These are phyloP conservation scores for Zele albiditarsus DNA, from an alignment of 2,888 invertebrate genomes.

Conservation along the genomic window DNA sequence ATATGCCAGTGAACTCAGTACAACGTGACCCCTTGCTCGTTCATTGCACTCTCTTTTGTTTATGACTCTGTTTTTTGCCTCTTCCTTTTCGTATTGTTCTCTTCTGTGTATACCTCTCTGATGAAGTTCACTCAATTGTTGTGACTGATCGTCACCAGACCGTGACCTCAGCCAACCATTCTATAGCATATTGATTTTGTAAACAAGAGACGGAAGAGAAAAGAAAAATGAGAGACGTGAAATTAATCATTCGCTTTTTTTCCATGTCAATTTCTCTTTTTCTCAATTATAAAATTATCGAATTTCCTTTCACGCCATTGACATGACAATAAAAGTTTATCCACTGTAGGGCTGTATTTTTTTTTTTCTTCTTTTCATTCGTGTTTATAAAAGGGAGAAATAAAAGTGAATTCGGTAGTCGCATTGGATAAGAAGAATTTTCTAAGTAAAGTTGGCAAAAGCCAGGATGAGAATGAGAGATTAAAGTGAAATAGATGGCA, in stretches of 20 bases:
- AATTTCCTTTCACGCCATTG: neutral
- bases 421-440: neutral
- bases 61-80: slow-evolving; percentile 15
- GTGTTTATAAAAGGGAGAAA: neutral
- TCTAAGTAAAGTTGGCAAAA: neutral
- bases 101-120: neutral
- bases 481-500: slow-evolving; percentile 25
- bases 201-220: neutral
- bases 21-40: slow-evolving; percentile 38
- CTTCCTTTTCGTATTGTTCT: neutral
- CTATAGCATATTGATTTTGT: slow-evolving; percentile 26
- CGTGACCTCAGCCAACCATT: slow-evolving; percentile 50
- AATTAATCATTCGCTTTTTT: slow-evolving; percentile 14
- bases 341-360: neutral
- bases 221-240: neutral
- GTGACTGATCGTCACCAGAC: slow-evolving; percentile 59
- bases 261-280: no score
- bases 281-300: no score
- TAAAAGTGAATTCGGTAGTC: neutral
- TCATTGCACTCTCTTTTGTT: slow-evolving; percentile 20
- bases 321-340: neutral
- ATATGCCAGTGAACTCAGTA: slow-evolving; percentile 27
- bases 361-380: no score
- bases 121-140: slow-evolving; percentile 49
- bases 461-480: slow-evolving; percentile 14